A percentile compares a stretch with the other conserved stretches of the same genome.
These are phyloP conservation scores for Rapana venosa DNA, from an alignment of 2,888 invertebrate species.

Conservation along the genomic window DNA sequence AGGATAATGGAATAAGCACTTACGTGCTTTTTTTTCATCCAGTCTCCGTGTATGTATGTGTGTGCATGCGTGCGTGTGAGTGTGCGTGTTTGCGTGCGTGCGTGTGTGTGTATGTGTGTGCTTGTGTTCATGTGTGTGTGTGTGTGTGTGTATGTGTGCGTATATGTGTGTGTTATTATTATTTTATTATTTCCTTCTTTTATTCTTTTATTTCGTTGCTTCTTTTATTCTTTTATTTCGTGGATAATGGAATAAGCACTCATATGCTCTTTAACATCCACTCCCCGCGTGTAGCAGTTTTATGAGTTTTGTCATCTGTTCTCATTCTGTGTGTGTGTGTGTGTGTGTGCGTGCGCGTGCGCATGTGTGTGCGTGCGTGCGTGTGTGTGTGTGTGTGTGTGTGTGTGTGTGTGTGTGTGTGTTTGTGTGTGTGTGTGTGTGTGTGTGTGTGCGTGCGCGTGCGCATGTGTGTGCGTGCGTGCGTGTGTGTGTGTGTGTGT, in stretches of 20 bases:
- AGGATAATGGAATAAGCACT: too few relatives aligned
- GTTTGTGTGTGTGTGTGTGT: background rate
- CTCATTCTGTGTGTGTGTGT: constrained; percentile 28
- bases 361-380: constrained; percentile 17
- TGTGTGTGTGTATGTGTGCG: constrained; percentile 25
- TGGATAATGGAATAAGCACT: too few relatives aligned
- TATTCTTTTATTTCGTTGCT: too few relatives aligned
- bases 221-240: too few relatives aligned
- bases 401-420: background rate
- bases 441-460: background rate
- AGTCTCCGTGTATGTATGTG: background rate
- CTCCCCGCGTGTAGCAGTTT: too few relatives aligned
- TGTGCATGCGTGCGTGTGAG: background rate
- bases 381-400: constrained; percentile 23
- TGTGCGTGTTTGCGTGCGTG: too few relatives aligned
- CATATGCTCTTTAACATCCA: too few relatives aligned
- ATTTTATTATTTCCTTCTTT: too few relatives aligned
- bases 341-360: constrained; percentile 16
- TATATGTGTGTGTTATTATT: constrained; percentile 11
- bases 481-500: background rate
- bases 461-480: background rate
- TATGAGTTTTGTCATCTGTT: too few relatives aligned
- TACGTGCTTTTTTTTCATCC: too few relatives aligned
- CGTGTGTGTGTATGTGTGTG: too few relatives aligned
- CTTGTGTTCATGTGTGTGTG: constrained; percentile 6